Evolutionary conservation across 2,113 vertebrate species (phyloP).

Genomic region (Muntiacus muntjak): DNA sequence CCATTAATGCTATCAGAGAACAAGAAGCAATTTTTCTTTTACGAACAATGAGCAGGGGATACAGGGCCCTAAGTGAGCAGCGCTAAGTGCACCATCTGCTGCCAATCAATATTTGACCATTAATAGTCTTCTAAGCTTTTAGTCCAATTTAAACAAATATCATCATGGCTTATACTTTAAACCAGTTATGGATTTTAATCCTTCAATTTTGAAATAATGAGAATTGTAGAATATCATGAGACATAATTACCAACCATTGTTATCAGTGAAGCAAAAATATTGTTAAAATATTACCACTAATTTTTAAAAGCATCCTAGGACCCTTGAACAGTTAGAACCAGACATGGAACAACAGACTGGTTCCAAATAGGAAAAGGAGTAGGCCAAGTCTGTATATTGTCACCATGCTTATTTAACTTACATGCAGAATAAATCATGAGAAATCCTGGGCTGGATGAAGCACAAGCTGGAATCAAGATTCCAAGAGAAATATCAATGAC

Average conservation of each 20-base stretch:
- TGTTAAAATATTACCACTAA: not conserved
- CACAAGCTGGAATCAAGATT: not conserved
- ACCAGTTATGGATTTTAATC: slow-evolving; percentile 20
- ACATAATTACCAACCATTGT: slow-evolving; percentile 1
- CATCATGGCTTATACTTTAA: slow-evolving; percentile 26
- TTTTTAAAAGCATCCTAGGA: slow-evolving; percentile 6
- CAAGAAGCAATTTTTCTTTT: slow-evolving; percentile 8
- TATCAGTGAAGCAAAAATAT: not conserved
- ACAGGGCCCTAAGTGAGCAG: not conserved
- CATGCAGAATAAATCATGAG: not conserved
- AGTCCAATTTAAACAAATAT: slow-evolving; percentile 36
- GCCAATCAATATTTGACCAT: slow-evolving; percentile 55
- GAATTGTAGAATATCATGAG: not conserved
- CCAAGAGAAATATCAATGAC: not conserved
- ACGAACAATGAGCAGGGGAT: not conserved
- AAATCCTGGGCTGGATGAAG: not conserved
- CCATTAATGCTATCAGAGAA: not conserved
- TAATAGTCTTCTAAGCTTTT: slow-evolving; percentile 52
- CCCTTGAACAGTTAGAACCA: not conserved
- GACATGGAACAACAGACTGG: not conserved
- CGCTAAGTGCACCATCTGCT: slow-evolving; percentile 53
- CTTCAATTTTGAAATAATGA: slow-evolving; percentile 51
- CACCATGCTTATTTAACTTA: not conserved
- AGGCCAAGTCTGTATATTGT: not conserved
- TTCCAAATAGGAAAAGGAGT: not conserved